A percentile compares a stretch with the other conserved stretches of the same genome.
Evolutionary conservation across 2,797 vertebrate species (phyloP).

Genomic region (Anguilla obscura): DNA sequence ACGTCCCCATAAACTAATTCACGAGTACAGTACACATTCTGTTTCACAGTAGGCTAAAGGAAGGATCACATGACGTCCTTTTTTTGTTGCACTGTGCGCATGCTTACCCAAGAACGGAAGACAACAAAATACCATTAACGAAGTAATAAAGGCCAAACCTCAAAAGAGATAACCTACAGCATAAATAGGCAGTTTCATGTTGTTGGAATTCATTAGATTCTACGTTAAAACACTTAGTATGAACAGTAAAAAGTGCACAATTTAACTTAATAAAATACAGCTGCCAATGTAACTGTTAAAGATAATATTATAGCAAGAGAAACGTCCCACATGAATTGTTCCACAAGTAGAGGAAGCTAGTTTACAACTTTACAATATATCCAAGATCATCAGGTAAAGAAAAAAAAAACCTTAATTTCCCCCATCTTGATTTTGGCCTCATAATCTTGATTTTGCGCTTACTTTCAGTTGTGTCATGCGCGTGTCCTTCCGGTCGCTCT

Average conservation of each 20-base stretch:
- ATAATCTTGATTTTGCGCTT: slow-evolving; percentile 42
- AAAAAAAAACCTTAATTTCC: slow-evolving; percentile 60
- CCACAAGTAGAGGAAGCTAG: slow-evolving; percentile 88
- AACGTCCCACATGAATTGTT: slow-evolving; percentile 87
- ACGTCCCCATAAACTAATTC: slow-evolving; percentile 83
- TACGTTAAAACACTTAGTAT: slow-evolving; percentile 83
- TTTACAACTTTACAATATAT: slow-evolving; percentile 82
- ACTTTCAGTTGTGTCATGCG: slow-evolving; percentile 3
- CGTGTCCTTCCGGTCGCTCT: slow-evolving; percentile 58
- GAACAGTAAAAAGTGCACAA: slow-evolving; percentile 90
- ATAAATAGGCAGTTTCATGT: slow-evolving; percentile 99
- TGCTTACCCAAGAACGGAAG: slow-evolving; percentile 87
- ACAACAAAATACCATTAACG: slow-evolving; percentile 71
- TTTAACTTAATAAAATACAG: slow-evolving; percentile 90
- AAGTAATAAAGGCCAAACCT: slow-evolving; percentile 38
- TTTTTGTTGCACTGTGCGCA: slow-evolving; percentile 89
- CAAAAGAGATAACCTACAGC: slow-evolving; percentile 79
- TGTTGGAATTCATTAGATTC: slow-evolving; percentile 89
- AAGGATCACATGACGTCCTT: slow-evolving; percentile 46
- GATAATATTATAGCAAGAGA: slow-evolving; percentile 84
- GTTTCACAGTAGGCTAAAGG: slow-evolving; percentile 82
- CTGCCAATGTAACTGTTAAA: slow-evolving; percentile 82
- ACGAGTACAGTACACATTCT: slow-evolving; percentile 86
- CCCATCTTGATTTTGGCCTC: slow-evolving; percentile 33
- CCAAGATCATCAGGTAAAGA: slow-evolving; percentile 74